phyloP scores from a whole-genome alignment of 2,888 invertebrate genomes.

The Meliscaeva auricollis region DNA sequence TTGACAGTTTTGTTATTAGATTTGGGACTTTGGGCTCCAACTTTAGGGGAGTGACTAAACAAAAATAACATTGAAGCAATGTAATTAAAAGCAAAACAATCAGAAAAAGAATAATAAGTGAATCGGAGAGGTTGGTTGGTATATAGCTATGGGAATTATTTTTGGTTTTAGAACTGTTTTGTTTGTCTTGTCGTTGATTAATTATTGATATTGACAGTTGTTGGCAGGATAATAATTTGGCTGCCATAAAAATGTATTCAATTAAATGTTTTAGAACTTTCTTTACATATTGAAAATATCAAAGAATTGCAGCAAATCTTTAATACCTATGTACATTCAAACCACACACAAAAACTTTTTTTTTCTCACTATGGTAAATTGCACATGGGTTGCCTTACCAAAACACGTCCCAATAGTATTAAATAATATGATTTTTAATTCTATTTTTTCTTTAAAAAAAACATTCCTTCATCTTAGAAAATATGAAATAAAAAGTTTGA shows the following conservation, averaged over 20 bases:
- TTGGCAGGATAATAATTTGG: conserved; percentile 14
- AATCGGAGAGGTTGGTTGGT: neutral
- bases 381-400: too few relatives aligned
- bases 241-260: neutral
- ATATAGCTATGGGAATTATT: conserved; percentile 32
- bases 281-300: too few relatives aligned
- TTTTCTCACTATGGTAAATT: too few relatives aligned
- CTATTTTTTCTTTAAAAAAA: too few relatives aligned
- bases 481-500: too few relatives aligned
- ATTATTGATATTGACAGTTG: conserved; percentile 43
- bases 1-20: conserved; percentile 72
- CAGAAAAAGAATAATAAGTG: conserved; percentile 39
- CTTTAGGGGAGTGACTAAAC: neutral
- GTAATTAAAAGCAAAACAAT: conserved; percentile 58
- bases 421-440: too few relatives aligned
- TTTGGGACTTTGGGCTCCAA: conserved; percentile 32
- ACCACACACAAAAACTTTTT: too few relatives aligned
- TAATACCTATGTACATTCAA: too few relatives aligned
- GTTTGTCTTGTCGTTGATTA: conserved; percentile 52
- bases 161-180: conserved; percentile 19
- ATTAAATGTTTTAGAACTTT: neutral
- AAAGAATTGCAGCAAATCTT: too few relatives aligned
- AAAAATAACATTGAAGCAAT: conserved; percentile 44
- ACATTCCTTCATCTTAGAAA: too few relatives aligned
- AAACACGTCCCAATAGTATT: too few relatives aligned